Base-by-base conservation (phyloP, 2,797 vertebrate species). In the Gymnothorax reevesii region DNA sequence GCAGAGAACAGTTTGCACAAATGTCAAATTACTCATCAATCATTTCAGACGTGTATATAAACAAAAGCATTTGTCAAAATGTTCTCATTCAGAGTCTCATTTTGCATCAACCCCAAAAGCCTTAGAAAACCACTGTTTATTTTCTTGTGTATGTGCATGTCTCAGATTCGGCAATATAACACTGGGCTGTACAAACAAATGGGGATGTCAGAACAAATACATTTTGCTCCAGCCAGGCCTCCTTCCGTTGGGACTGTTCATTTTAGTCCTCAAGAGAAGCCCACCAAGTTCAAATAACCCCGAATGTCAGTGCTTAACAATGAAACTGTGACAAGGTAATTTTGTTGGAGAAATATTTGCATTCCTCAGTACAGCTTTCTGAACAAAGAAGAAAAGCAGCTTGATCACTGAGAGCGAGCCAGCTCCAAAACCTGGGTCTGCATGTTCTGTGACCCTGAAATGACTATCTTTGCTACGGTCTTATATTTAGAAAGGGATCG, bases 1-100 rank as follows among this genome's bases (percentile, higher is more conserved):
- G 89, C 59, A 89, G 25, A 88, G 82, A 91, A 89, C 89, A 71
- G 91, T 90, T 88, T 91, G 92, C 87, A 92, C 91, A 94, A 84
- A 93, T 20, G 87, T 86, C 62, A 90, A 80, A 86, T 20, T 59
- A 83, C 57, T 75, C 25, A 60, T 33, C 86, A 87, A 88, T 82
- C 55, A 71, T 87, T 90, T 88, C 88, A 87, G 87, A 91, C 85
- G 90, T 84, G 86, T 90, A 92, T 83, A 89, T 52, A 84, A 71
- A 66, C 27, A 69, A 84, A 85, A 88, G 90, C 92, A 90, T 92
- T 90, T 89, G 91, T 87, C 89, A 91, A 87, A 89, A 86, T 42
- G 42, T 87, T 90, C 90, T 88, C 92, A 90, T 88, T 88, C 82
- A 90, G 89, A 92, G 86, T 75, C 87, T 91, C 85, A 89, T 86